phyloP scores from a whole-genome alignment of 2,113 vertebrate genomes.

The Chloroceryle aenea region DNA sequence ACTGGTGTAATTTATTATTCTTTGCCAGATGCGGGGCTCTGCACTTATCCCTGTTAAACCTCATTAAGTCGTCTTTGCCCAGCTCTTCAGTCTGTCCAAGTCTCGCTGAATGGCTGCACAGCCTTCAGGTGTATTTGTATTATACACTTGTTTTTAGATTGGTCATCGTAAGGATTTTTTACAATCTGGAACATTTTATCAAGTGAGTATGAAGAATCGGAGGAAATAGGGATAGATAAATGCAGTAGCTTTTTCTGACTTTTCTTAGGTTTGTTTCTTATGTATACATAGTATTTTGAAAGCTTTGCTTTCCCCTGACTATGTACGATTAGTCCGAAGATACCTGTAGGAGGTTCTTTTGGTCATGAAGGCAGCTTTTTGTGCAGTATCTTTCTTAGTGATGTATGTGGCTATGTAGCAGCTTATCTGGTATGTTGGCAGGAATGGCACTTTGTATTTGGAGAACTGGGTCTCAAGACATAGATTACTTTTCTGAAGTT shows the following conservation, averaged over 20 bases:
- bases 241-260: not conserved
- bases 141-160: not conserved
- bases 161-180: not conserved
- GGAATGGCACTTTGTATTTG: not conserved
- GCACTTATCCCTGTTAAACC: too few species aligned
- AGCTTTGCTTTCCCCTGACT: not conserved
- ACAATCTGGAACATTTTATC: not conserved
- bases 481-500: not conserved
- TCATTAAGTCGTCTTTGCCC: too few species aligned
- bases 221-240: not conserved
- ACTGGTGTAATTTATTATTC: too few species aligned
- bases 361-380: not conserved
- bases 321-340: not conserved
- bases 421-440: not conserved
- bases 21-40: too few species aligned
- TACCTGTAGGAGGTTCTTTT: not conserved
- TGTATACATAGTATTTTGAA: not conserved
- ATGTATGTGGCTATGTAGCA: not conserved
- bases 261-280: not conserved
- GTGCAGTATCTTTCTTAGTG: not conserved
- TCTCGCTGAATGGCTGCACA: too few species aligned
- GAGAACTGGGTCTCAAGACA: not conserved
- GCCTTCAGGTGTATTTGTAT: too few species aligned
- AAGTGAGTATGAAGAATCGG: not conserved
- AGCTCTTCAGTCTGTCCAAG: too few species aligned